Evolutionary conservation across 2,888 invertebrate species (phyloP).

Genomic region (Julus scanicus): DNA sequence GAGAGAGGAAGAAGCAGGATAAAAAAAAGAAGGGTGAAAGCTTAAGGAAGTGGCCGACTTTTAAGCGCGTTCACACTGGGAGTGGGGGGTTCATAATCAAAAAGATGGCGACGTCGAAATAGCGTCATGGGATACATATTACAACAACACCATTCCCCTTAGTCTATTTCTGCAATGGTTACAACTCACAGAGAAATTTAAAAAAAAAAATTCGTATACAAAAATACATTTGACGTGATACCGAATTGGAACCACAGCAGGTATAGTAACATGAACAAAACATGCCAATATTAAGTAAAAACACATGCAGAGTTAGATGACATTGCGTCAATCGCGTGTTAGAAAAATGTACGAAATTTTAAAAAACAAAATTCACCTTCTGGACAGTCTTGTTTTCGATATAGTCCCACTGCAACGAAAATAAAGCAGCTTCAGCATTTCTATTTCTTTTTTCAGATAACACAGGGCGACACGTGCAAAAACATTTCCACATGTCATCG

Average conservation of each 20-base stretch:
- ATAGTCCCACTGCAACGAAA: conserved; percentile 49
- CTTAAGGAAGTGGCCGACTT: conserved; percentile 41
- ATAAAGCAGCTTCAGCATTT: conserved; percentile 1
- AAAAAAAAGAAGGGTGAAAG: conserved; percentile 48
- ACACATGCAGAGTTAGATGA: background rate
- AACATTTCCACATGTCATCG: too few relatives aligned
- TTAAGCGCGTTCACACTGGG: conserved; percentile 14
- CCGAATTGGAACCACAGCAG: too few relatives aligned
- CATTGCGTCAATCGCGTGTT: background rate
- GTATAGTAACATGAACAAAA: too few relatives aligned
- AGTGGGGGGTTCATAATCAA: background rate
- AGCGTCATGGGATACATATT: background rate
- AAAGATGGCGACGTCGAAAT: background rate
- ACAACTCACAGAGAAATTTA: too few relatives aligned
- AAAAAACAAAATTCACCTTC: conserved; percentile 44
- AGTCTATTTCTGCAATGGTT: too few relatives aligned
- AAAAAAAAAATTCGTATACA: too few relatives aligned
- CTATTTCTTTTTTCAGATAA: background rate
- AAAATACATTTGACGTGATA: too few relatives aligned
- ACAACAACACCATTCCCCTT: too few relatives aligned
- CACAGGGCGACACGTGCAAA: background rate
- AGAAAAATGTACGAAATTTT: background rate
- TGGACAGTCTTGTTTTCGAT: conserved; percentile 52
- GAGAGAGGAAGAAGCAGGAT: background rate
- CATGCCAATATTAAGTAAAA: too few relatives aligned